Percentiles rank a stretch among this genome's conserved stretches.
phyloP scores from a whole-genome alignment of 2,888 invertebrate species.

The Chouioia cunea region DNA sequence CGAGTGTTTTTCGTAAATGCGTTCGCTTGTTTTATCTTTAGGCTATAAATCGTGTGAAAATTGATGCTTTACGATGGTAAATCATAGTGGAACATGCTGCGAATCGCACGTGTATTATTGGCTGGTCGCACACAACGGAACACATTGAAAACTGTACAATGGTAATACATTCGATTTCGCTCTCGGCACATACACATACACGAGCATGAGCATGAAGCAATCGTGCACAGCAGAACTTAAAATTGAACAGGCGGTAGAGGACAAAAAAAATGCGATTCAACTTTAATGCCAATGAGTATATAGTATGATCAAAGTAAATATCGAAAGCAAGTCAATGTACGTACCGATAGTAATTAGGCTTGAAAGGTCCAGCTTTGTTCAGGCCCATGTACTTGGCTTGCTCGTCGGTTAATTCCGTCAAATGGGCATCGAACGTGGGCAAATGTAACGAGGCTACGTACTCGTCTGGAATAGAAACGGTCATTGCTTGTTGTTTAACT shows the following conservation, averaged over 20 bases:
- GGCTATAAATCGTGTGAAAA: too few relatives aligned
- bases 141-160: too few relatives aligned
- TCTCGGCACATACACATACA: too few relatives aligned
- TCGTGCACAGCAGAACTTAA: background rate
- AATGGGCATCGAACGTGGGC: conserved; percentile 96
- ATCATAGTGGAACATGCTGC: too few relatives aligned
- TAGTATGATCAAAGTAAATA: background rate
- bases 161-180: too few relatives aligned
- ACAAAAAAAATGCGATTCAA: background rate
- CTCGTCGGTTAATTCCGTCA: conserved; percentile 95
- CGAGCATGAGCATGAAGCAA: too few relatives aligned
- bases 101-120: too few relatives aligned
- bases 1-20: too few relatives aligned
- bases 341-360: conserved; percentile 97
- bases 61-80: too few relatives aligned
- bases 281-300: background rate
- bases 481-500: too few relatives aligned
- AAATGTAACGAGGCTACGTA: conserved; percentile 97
- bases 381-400: conserved; percentile 98
- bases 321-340: conserved; percentile 12
- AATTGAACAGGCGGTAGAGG: background rate
- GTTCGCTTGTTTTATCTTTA: too few relatives aligned
- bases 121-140: too few relatives aligned
- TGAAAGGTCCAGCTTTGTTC: conserved; percentile 98
- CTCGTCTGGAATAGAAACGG: conserved; percentile 81